A percentile compares a stretch with the other conserved stretches of the same genome.
Conservation (phyloP, 2,797 vertebrate genomes). For the Pangasius sanitwongsei region DNA sequence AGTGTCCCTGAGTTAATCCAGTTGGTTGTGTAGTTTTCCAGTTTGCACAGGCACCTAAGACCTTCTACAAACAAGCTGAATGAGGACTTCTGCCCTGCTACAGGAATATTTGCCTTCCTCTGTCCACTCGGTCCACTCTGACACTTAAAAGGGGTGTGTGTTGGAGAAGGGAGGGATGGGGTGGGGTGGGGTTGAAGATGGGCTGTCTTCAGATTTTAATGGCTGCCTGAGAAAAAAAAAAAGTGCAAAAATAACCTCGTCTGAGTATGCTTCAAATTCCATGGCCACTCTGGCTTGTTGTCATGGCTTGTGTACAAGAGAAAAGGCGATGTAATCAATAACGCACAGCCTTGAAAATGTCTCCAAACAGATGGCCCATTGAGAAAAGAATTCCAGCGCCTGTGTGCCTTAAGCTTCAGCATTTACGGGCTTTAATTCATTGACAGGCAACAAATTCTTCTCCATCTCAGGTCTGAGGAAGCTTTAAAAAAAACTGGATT, state of each 20-base stretch:
- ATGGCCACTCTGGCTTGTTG: conserved; percentile 61
- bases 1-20: conserved; percentile 74
- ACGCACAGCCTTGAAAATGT: conserved; percentile 75
- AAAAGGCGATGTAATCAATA: conserved; percentile 78
- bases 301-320: conserved; percentile 62
- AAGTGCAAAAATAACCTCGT: conserved; percentile 58
- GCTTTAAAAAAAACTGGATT: conserved; percentile 58
- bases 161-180: background rate
- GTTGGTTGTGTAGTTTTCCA: conserved; percentile 69
- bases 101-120: conserved; percentile 70
- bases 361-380: conserved; percentile 75
- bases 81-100: conserved; percentile 72
- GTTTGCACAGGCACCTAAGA: conserved; percentile 77
- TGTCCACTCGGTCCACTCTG: conserved; percentile 56
- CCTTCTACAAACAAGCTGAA: conserved; percentile 77
- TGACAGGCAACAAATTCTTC: conserved; percentile 60
- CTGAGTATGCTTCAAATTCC: conserved; percentile 73
- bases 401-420: conserved; percentile 60
- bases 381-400: conserved; percentile 71
- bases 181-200: conserved; percentile 50
- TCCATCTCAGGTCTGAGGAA: conserved; percentile 45
- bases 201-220: conserved; percentile 63
- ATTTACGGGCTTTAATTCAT: conserved; percentile 73
- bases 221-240: conserved; percentile 41
- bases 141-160: conserved; percentile 42